Evolutionary conservation across 2,888 invertebrate species (phyloP).

Genomic region (Dendrolimus houi): DNA sequence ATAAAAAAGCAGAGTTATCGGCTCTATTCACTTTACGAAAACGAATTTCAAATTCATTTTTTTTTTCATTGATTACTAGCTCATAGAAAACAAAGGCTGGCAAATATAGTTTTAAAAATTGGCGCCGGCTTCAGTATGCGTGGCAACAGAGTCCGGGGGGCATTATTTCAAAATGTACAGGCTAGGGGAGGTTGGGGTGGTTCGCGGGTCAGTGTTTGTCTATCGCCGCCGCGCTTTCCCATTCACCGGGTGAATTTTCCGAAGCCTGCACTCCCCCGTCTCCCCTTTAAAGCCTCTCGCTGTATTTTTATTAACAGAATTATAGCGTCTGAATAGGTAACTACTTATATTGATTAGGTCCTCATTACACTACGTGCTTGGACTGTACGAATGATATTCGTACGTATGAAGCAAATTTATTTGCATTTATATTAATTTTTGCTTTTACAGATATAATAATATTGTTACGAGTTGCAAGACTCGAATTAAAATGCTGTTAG

Average conservation of each 20-base stretch:
- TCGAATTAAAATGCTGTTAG: too few species aligned
- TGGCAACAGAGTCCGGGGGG: constrained; percentile 43
- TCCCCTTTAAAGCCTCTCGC: constrained; percentile 46
- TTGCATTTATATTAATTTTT: too few species aligned
- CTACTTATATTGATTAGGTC: constrained; percentile 69
- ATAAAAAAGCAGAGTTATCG: not conserved
- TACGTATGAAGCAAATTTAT: too few species aligned
- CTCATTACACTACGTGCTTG: constrained; percentile 1
- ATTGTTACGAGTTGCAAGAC: too few species aligned
- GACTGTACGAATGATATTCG: too few species aligned
- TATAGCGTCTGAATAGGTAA: constrained; percentile 65
- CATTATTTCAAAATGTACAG: constrained; percentile 70
- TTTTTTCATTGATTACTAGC: not conserved
- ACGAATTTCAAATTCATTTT: not conserved
- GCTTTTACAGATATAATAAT: too few species aligned
- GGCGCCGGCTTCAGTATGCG: constrained; percentile 1
- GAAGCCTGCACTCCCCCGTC: constrained; percentile 62
- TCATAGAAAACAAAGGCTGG: constrained; percentile 5
- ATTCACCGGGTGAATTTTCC: constrained; percentile 74
- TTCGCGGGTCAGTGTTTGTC: constrained; percentile 69
- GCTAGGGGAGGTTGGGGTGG: constrained; percentile 34
- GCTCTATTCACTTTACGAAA: not conserved
- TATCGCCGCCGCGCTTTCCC: constrained; percentile 72
- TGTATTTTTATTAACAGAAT: constrained; percentile 73
- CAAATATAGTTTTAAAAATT: constrained; percentile 4